Percentiles rank a stretch among this genome's conserved stretches.
Evolutionary conservation across 2,888 invertebrate genomes (phyloP).

Genomic region (Chorisops tibialis): DNA sequence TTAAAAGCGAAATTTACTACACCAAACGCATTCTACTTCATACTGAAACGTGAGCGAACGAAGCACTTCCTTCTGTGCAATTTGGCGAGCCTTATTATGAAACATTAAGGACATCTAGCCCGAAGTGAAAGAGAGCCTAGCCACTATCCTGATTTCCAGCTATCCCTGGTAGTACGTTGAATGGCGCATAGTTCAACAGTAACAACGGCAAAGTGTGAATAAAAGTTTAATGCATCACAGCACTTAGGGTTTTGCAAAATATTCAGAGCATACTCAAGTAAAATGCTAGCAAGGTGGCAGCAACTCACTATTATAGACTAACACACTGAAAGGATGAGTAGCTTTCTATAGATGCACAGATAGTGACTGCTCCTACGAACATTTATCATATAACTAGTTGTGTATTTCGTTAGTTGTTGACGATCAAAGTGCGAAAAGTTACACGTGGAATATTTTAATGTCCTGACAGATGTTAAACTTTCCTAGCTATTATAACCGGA

Average conservation of each 20-base stretch:
- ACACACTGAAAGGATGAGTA: not conserved
- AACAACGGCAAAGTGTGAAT: conserved; percentile 30
- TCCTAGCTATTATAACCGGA: not conserved
- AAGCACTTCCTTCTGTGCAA: conserved; percentile 21
- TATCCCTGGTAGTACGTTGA: too few relatives aligned
- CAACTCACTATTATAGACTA: too few relatives aligned
- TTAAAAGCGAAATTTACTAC: conserved; percentile 1
- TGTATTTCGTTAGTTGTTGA: conserved; percentile 18
- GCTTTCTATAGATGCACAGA: too few relatives aligned
- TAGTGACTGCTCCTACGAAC: too few relatives aligned
- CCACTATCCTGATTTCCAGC: too few relatives aligned
- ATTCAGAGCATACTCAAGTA: too few relatives aligned
- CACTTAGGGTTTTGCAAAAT: not conserved
- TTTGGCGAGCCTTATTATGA: conserved; percentile 18
- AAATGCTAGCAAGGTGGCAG: too few relatives aligned
- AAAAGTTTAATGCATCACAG: conserved; percentile 31
- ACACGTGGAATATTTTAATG: conserved; percentile 26
- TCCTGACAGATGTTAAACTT: conserved; percentile 24
- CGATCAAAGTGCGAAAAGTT: conserved; percentile 26
- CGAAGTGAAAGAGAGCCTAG: too few relatives aligned
- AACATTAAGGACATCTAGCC: not conserved
- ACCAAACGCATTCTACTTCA: conserved; percentile 1
- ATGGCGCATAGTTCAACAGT: conserved; percentile 1
- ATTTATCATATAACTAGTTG: too few relatives aligned
- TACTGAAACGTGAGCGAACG: conserved; percentile 22